Evolutionary conservation across 2,113 vertebrate species (phyloP).

Genomic region (Saiga tatarica): DNA sequence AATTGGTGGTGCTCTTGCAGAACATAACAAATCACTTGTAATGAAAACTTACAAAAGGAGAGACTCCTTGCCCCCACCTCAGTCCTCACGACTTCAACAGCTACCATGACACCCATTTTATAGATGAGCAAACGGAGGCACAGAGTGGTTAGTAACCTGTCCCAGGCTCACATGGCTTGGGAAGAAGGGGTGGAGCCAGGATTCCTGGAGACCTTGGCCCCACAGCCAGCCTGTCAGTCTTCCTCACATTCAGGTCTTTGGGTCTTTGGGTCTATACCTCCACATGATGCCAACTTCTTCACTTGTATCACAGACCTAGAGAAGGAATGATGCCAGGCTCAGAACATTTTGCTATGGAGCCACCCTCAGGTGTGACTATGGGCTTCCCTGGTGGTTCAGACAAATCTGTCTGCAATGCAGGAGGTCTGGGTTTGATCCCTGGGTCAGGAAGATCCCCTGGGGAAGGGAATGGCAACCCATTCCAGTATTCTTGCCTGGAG

Average conservation of each 20-base stretch:
- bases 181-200: not conserved
- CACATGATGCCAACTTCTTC: not conserved
- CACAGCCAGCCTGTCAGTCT: fast-evolving
- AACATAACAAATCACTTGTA: no score
- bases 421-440: not conserved
- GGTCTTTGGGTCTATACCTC: not conserved
- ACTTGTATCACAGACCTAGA: no score
- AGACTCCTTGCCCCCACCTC: not conserved
- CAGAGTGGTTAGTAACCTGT: not conserved
- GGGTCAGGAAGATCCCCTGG: not conserved
- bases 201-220: no score
- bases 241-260: not conserved
- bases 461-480: not conserved
- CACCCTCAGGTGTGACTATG: not conserved
- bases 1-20: not conserved
- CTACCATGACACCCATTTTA: not conserved
- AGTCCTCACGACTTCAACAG: not conserved
- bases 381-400: not conserved
- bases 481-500: not conserved
- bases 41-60: not conserved
- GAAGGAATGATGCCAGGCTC: not conserved
- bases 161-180: not conserved
- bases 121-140: not conserved
- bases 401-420: not conserved
- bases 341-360: not conserved